Conservation (phyloP, 2,113 vertebrate species). For the Amazona vittata region DNA sequence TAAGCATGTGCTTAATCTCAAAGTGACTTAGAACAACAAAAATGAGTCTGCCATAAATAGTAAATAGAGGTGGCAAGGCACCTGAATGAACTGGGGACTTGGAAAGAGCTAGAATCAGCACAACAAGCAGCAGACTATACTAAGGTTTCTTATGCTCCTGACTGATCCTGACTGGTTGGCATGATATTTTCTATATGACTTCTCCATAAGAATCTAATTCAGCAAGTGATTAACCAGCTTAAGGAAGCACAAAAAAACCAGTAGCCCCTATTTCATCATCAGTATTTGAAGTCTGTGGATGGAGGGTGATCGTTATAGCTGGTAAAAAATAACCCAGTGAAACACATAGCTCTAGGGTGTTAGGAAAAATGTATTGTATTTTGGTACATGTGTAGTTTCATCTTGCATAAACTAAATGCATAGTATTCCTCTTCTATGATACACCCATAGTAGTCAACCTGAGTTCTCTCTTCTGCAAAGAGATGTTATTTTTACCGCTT, state of each 20-base stretch:
- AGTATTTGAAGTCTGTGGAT: neutral
- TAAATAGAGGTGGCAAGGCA: neutral
- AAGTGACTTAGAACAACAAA: neutral
- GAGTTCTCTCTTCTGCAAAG: neutral
- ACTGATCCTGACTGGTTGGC: neutral
- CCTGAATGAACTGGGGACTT: neutral
- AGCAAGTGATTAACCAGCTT: neutral
- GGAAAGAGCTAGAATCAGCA: neutral
- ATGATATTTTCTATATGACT: neutral
- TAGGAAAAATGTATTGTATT: neutral
- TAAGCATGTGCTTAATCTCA: constrained; percentile 18
- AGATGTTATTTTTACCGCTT: neutral
- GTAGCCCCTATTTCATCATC: neutral
- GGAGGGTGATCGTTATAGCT: fast-evolving
- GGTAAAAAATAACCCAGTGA: neutral
- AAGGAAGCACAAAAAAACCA: neutral
- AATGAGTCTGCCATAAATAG: neutral
- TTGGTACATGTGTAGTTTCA: neutral
- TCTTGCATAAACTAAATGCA: neutral
- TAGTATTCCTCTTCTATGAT: neutral
- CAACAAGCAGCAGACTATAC: neutral
- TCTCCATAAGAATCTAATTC: neutral
- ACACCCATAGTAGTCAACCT: neutral
- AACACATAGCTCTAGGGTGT: neutral
- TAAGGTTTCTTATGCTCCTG: neutral